Percentiles rank a stretch among this genome's conserved stretches.
Evolutionary conservation across 2,797 vertebrate species (phyloP).

Genomic region (Nothura maculosa): DNA sequence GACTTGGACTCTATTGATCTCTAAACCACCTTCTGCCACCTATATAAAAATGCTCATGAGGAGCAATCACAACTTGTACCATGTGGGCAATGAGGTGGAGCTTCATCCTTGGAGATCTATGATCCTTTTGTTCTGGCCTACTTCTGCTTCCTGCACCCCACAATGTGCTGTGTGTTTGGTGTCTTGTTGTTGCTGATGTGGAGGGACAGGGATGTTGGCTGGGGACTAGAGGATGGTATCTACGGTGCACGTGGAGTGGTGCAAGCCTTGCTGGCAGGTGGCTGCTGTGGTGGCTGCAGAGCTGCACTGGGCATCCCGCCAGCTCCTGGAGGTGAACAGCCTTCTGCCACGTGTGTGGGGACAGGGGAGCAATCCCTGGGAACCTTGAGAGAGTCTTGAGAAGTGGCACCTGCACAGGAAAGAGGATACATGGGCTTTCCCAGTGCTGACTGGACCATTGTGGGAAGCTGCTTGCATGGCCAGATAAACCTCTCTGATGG

Average conservation of each 20-base stretch:
- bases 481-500: rapidly evolving
- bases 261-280: rapidly evolving
- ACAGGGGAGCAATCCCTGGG: neutral
- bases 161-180: neutral
- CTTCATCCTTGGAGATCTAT: too few species aligned
- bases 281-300: neutral
- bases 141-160: neutral
- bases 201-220: neutral
- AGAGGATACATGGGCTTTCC: neutral
- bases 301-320: neutral
- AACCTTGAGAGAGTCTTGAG: neutral
- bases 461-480: neutral
- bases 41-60: neutral
- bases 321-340: neutral
- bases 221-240: rapidly evolving
- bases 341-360: rapidly evolving
- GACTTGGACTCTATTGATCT: neutral
- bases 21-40: neutral
- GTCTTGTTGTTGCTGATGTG: neutral
- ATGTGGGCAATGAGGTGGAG: neutral
- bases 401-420: rapidly evolving
- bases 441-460: too few species aligned
- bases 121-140: neutral
- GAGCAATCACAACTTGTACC: neutral
- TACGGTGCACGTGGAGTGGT: rapidly evolving